Evolutionary conservation across 2,113 vertebrate genomes (phyloP), one percentile per base, ranked within the genome.

Genomic region (Trematocara macrostoma): DNA sequence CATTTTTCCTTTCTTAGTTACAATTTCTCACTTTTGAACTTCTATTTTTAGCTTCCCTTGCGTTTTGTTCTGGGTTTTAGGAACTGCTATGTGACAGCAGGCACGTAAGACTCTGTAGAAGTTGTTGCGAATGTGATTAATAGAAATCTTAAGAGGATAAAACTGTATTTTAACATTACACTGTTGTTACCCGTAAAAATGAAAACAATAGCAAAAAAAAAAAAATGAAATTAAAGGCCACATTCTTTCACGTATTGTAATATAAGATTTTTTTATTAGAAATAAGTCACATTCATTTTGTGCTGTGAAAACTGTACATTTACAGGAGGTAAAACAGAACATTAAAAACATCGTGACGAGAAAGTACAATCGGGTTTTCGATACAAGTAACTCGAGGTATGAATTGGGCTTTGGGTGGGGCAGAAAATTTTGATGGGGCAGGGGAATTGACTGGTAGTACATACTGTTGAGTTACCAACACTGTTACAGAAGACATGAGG

Each of bases 271-370:
- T 82, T 98, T 98, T 97, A 97, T 98, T 98, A 97, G 94, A 98
- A 98, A 98, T 93, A 89, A 96, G 93, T 97, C 96, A 98, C 96
- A 97, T 97, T 97, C 96, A 97, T 96, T 91, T 97, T 98, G 97
- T 97, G 97, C 97, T 98, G 95, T 97, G 97, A 97, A 98, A 98
- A 97, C 95, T 97, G 96, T 97, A 97, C 96, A 97, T 92, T 82
- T 89, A 95, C 94, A 96, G 93, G 89, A 92, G 87, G 92, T 92
- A 89, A 92, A 93, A 92, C 80, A 82, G 86, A 92, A 93, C 90
- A 91, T 94, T 91, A 93, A 88, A 93, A 89, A 92, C 88, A 79
- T 78, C 6, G 78, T 84, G 91, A 94, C 84, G 84, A 91, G 88
- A 88, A 81, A 88, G 91, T 94, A 95, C 92, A 94, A 91, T 92